Conservation (phyloP, 2,797 vertebrate genomes). For the Lagorchestes hirsutus region DNA sequence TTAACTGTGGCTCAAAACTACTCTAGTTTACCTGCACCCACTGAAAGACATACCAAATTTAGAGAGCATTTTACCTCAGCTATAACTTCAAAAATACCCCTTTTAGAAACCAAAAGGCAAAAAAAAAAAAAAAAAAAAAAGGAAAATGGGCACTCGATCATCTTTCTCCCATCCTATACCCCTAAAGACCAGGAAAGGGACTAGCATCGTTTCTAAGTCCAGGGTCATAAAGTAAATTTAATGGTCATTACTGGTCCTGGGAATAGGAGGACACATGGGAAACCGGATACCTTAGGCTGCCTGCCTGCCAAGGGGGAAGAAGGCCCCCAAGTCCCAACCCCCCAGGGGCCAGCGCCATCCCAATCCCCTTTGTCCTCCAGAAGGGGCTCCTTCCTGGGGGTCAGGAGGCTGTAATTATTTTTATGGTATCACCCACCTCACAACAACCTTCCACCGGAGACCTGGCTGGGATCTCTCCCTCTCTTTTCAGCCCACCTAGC, state of each 20-base stretch:
- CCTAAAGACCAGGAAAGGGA: conserved; percentile 49
- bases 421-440: conserved; percentile 78
- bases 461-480: conserved; percentile 65
- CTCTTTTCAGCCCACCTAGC: conserved; percentile 71
- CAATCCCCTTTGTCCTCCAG: conserved; percentile 74
- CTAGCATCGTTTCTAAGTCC: conserved; percentile 64
- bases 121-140: conserved; percentile 48
- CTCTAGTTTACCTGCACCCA: not conserved
- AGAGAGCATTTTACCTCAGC: conserved; percentile 26
- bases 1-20: not conserved
- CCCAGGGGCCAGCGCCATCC: conserved; percentile 72
- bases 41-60: conserved; percentile 47
- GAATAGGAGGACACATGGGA: conserved; percentile 73
- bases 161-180: conserved; percentile 60
- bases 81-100: conserved; percentile 42
- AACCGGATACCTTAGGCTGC: conserved; percentile 73
- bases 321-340: conserved; percentile 55
- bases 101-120: conserved; percentile 66
- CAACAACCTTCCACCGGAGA: conserved; percentile 69
- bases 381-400: conserved; percentile 73
- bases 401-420: conserved; percentile 61
- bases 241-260: conserved; percentile 72
- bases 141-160: conserved; percentile 73
- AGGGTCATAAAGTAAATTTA: conserved; percentile 74
- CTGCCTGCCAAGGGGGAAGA: conserved; percentile 29